Evolutionary conservation across 2,888 invertebrate genomes (phyloP), one percentile per base, ranked within the genome.

Genomic region (Drosophila pseudotakahashii): DNA sequence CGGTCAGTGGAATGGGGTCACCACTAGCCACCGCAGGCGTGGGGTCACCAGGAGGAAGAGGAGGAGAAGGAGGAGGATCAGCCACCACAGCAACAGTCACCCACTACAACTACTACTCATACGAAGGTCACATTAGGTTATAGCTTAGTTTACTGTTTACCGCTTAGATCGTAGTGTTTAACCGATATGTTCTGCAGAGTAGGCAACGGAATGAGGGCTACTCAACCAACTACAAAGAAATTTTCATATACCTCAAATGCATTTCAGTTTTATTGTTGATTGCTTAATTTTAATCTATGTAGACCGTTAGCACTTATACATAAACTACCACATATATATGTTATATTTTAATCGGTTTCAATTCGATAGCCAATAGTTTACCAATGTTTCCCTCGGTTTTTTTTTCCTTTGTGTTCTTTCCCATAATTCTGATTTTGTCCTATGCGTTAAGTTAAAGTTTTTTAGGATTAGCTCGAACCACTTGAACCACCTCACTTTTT

Each of bases 191-290:
- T 73, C 88, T 72, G 87, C 85, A 63, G 67, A 70, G 82, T 77
- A 66, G 32, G 66, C 54, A 44, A 32, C 19, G 84, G 73, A 77
- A 77, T 48, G 62, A 42, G 52, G 39, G 63, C 72, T 79, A 80
- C 84, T 86, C 80, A 89, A 79, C 75, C 81, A 89, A 91, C 91
- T 89, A 90, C 80, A 90, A 90, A 89, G 90, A 89, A 92, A 92
- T 89, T 92, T 91, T 90, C 87, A 91, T 91, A 91, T 92, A 91
- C 92, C 92, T 92, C 92, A 91, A 86, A 91, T 90, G 92, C 92
- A 91, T 92, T 91, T 91, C 91, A 91, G 91, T 92, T 91, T 89
- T 88, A 90, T 88, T 85, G 80, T 90, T 86, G 80, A 89, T 81
- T 90, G 89, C 84, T 79, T 85, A 89, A 87, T 78, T 87, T 81